Conservation (phyloP, 2,797 vertebrate species). For the Chiloscyllium punctatum region DNA sequence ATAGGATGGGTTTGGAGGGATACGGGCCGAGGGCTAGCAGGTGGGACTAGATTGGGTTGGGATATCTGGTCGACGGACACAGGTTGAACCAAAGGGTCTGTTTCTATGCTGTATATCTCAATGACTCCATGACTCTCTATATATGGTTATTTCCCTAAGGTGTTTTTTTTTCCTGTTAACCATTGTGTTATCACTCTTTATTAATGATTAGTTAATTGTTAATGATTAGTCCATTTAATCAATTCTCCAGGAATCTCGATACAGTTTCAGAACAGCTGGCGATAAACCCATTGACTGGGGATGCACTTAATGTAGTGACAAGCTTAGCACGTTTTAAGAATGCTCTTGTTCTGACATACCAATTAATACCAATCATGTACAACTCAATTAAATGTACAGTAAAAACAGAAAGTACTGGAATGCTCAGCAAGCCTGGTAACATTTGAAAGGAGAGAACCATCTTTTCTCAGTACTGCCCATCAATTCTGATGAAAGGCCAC, state of each 20-base stretch:
- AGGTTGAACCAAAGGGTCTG: no score
- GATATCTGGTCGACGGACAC: no score
- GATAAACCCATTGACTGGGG: background rate
- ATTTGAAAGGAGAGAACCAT: background rate
- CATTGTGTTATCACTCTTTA: background rate
- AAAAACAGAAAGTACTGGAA: background rate
- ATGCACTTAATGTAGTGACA: background rate
- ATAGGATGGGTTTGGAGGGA: no score
- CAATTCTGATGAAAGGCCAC: background rate
- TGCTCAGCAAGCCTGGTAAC: background rate
- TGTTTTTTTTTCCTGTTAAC: background rate
- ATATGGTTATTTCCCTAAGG: background rate
- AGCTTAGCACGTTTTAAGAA: background rate
- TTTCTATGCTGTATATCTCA: no score
- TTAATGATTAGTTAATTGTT: background rate
- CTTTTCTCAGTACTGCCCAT: background rate
- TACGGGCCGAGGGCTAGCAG: no score
- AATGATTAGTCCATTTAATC: background rate
- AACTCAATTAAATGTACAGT: background rate
- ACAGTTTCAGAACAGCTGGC: background rate
- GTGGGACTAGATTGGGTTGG: no score
- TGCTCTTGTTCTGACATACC: background rate
- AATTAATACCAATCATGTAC: background rate
- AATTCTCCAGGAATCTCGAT: background rate
- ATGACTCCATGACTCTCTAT: background rate